Evolutionary conservation across 2,113 vertebrate species (phyloP), one percentile per base, ranked within the genome.

Genomic region (Mastomys coucha): DNA sequence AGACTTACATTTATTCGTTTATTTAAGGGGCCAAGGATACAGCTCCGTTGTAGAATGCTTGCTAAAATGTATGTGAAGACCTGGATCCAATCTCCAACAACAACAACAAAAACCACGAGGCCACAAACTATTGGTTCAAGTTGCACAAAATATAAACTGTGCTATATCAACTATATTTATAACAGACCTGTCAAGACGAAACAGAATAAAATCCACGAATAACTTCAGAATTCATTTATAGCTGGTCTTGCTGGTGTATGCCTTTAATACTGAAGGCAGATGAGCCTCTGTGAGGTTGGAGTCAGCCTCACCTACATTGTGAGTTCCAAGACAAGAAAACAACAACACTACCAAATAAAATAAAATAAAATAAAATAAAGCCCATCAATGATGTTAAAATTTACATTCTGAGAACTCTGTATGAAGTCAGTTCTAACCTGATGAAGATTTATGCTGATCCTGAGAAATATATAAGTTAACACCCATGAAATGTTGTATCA

Each of bases 101-200:
- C 45, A 69, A 45, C 26, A 56, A 31, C 45, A 20, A 42, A 51
- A 73, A 85, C n/a, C 13, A 31, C 39, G 76, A 36, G 6, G 33
- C 28, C 70, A 95, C 36, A 94, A 80, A 85, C 86, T 51, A 81
- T 63, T 96, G 36, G 1, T 56, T 73, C 45, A 81, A 87, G 42
- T 42, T 56, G 1, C 14, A 80, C n/a, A 93, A 95, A 92, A 88
- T 88, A 58, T 19, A 86, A 65, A 81, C 22, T 70, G 2, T 45
- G 8, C 70, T 39, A 12, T 70, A 24, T 31, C 11, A 90, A 17
- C 33, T n/a, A 65, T 42, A 0, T 51, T 51, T 72, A 11, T 81
- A 94, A 81, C 16, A 92, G 5, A 67, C 31, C 24, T 89, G 51
- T 42, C n/a, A n/a, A 86, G 81, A 88, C 20, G 4, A 86, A 92